Evolutionary conservation across 2,888 invertebrate genomes (phyloP), one percentile per base, ranked within the genome.

Genomic region (Meiosimyza decipiens): DNA sequence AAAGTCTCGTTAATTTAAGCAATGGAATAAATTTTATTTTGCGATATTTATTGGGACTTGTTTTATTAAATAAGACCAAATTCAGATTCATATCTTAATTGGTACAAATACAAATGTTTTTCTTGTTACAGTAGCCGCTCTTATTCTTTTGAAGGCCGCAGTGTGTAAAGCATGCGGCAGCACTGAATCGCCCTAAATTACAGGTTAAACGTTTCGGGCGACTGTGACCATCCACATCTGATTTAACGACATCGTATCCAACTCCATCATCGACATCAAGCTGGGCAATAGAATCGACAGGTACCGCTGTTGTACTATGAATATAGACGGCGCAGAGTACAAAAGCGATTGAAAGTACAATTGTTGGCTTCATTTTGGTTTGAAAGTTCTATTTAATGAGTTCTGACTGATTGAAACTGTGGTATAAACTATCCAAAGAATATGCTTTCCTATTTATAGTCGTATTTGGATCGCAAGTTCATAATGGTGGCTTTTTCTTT

Each of bases 131-230:
- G 67, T 85, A 84, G 28, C 88, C 88, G 2, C 88, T 88, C 63
- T 76, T 82, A 72, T 74, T 83, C 11, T 84, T 77, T 40, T 77
- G 78, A 1, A 78, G 71, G 0, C 88, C 13, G 50, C 88, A 88
- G 71, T 88, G 87, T 6, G 82, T 81, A 0, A 86, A 88, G 77
- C 88, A 88, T 60, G 86, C 87, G 7, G 87, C 78, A 7, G 86
- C 71, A 11, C 76, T 75, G 1, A 74, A 73, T 6, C 67, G 73
- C 73, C 85, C 75, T 1, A 88, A 78, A 79, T 88, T 88, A 67
- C 88, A 88, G 16, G 88, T 88, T 16, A 85, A 85, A 71, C 88
- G 81, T 73, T 85, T 88, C 2, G 83, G 83, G n/a, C 87, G 85
- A 15, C 71, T 51, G 28, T 3, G 28, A 6, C 2, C 65, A 65